These are phyloP conservation scores for Camponotus fellah DNA, from an alignment of 2,888 invertebrate genomes.

Conservation along the genomic window DNA sequence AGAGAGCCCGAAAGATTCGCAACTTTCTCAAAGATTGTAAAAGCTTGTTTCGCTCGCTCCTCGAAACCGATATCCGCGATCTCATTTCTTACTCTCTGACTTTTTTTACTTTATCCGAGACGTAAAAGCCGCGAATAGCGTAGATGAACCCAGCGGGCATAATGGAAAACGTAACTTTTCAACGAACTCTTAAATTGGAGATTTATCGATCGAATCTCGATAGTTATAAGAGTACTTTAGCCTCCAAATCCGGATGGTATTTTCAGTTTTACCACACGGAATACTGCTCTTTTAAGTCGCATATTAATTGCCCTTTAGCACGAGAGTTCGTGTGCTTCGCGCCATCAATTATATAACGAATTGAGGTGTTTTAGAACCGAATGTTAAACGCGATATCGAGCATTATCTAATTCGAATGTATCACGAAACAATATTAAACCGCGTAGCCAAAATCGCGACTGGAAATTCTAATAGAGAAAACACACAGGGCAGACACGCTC, in stretches of 20 bases:
- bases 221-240: not conserved
- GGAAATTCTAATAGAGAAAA: not conserved
- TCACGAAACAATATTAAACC: not conserved
- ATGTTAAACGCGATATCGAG: not conserved
- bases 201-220: constrained; percentile 36
- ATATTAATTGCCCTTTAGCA: not conserved
- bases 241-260: not conserved
- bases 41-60: not conserved
- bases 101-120: not conserved
- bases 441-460: not conserved
- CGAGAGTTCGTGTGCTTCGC: not conserved
- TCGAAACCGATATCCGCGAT: constrained; percentile 28
- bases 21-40: constrained; percentile 30
- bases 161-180: constrained; percentile 39
- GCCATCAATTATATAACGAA: constrained; percentile 6
- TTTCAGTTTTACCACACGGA: not conserved
- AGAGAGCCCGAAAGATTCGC: not conserved
- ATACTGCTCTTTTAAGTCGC: not conserved
- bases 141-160: constrained; percentile 4
- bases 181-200: not conserved
- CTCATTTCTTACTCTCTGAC: not conserved
- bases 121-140: constrained; percentile 22
- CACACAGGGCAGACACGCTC: not conserved
- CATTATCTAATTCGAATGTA: not conserved
- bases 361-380: not conserved